A percentile compares a stretch with the other conserved stretches of the same genome.
Conservation (phyloP, 2,113 vertebrate genomes). For the Cardinalis cardinalis region DNA sequence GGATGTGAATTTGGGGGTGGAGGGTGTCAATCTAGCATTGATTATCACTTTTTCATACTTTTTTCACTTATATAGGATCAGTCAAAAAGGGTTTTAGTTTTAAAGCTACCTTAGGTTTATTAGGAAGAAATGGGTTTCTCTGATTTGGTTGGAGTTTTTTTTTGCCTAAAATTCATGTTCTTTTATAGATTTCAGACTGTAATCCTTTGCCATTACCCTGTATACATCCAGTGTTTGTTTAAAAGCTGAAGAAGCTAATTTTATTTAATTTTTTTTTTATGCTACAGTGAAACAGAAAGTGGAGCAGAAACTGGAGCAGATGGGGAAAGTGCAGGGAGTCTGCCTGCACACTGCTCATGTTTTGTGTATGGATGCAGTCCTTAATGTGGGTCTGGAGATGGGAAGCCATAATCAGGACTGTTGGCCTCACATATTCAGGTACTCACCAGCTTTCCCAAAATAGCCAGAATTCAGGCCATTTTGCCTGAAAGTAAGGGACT, state of each 20-base stretch:
- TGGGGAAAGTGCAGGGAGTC: constrained; percentile 82
- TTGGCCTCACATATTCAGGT: constrained; percentile 91
- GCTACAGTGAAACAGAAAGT: constrained; percentile 84
- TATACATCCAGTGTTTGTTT: not conserved
- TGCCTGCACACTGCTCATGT: constrained; percentile 87
- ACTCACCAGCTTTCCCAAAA: not conserved
- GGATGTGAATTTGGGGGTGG: not conserved
- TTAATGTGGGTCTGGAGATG: constrained; percentile 89
- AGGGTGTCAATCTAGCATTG: not conserved
- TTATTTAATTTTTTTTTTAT: not conserved
- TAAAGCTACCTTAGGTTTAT: not conserved
- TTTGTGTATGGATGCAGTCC: constrained; percentile 91
- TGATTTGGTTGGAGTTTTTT: not conserved
- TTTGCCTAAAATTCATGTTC: not conserved
- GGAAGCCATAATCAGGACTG: constrained; percentile 90
- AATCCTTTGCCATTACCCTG: not conserved
- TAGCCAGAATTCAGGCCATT: not conserved
- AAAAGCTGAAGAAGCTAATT: not conserved
- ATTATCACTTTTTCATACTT: not conserved
- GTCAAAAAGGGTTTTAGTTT: not conserved
- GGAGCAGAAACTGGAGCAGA: constrained; percentile 89
- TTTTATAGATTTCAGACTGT: not conserved
- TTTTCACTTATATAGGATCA: not conserved
- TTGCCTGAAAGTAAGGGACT: not conserved
- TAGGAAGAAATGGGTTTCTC: not conserved